These are phyloP conservation scores for Tipula helvola DNA, from an alignment of 2,888 invertebrate species.

Conservation along the genomic window DNA sequence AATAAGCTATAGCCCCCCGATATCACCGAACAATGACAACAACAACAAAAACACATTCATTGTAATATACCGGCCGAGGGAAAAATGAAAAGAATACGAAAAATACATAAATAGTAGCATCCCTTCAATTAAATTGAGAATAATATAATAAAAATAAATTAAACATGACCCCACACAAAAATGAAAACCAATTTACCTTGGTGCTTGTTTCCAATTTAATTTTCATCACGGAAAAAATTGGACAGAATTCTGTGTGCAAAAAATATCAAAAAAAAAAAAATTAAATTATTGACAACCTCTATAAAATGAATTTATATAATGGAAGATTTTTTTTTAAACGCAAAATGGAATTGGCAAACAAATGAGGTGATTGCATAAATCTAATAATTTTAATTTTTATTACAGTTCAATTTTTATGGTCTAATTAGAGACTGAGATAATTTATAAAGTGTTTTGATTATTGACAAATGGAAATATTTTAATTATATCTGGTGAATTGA, in stretches of 20 bases:
- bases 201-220: conserved; percentile 4
- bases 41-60: not conserved
- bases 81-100: not conserved
- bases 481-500: too few relatives aligned
- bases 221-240: conserved; percentile 4
- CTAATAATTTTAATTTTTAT: not conserved
- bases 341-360: not conserved
- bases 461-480: not conserved
- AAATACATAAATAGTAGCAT: not conserved
- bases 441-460: not conserved
- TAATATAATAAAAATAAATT: not conserved
- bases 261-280: not conserved
- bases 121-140: not conserved
- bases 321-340: not conserved
- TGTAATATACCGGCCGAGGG: not conserved
- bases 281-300: not conserved
- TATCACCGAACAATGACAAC: not conserved
- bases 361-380: not conserved
- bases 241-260: not conserved
- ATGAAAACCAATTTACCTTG: not conserved
- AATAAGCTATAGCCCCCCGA: not conserved
- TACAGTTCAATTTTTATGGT: not conserved
- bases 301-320: not conserved
- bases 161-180: not conserved
- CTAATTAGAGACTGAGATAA: not conserved